Evolutionary conservation across 2,797 vertebrate genomes (phyloP), one percentile per base, ranked within the genome.

Genomic region (Alfaro cultratus): DNA sequence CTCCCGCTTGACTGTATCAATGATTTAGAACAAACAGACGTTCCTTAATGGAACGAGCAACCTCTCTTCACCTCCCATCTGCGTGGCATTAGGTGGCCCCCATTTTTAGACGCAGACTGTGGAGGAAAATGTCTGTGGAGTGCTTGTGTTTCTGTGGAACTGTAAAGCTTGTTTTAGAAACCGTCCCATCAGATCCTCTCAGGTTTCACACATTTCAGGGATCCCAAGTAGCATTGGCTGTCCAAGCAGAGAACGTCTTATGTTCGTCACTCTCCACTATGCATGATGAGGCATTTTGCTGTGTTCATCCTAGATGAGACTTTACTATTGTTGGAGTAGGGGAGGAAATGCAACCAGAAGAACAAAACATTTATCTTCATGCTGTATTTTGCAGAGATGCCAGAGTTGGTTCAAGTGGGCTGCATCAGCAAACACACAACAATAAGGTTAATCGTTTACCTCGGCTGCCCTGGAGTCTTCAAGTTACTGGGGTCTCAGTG

Each of bases 261-360:
- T 80, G 72, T 94, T 94, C 91, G 91, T 94, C 85, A 86, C 85
- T 89, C 91, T 92, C 76, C 83, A 85, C 88, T 89, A 90, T 92
- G 76, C 84, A 93, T 85, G 88, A 77, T 78, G 1, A 8, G 49
- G 81, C 77, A 34, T 74, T 51, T 89, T 92, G 86, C 86, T 89
- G 89, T 91, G 89, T 90, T 93, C 77, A 85, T 83, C 74, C 82
- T 49, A 80, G 80, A 76, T 80, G 23, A 55, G 82, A 86, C 87
- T 31, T 8, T 67, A 83, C 73, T 78, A 5, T 12, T 80, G 82
- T 74, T 21, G 77, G 47, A 72, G 23, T 18, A 51, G 31, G 47
- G 43, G 57, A 75, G 34, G n/a, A n/a, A 81, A 76, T 29, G 47
- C 6, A 31, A 77, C 75, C 82, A 39, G 85, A 83, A 85, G 86